A percentile compares a stretch with the other conserved stretches of the same genome.
Conservation (phyloP, 2,888 invertebrate species). For the Odontothrips loti region DNA sequence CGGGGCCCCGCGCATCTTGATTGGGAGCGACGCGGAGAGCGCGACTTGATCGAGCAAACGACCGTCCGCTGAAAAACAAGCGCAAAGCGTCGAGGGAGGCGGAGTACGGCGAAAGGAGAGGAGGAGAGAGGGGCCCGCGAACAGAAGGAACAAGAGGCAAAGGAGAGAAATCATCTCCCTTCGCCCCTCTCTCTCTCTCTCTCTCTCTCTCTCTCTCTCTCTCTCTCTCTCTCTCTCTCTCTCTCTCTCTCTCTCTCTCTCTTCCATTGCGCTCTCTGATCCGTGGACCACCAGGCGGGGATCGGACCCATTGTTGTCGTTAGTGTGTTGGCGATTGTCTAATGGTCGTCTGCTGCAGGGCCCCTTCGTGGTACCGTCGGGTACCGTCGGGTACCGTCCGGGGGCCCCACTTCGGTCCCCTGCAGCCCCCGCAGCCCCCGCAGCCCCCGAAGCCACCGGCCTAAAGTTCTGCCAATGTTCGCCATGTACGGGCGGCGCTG, state of each 20-base stretch:
- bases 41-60: constrained; percentile 22
- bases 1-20: neutral
- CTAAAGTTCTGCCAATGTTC: no score
- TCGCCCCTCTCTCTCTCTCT: neutral
- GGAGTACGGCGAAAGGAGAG: neutral
- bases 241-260: neutral
- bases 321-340: constrained; percentile 15
- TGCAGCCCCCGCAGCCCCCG: neutral
- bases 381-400: neutral
- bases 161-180: constrained; percentile 9
- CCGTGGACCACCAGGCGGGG: constrained; percentile 12
- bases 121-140: neutral
- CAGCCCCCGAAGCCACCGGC: no score
- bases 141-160: neutral
- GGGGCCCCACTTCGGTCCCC: neutral
- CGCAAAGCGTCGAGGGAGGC: neutral
- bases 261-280: neutral
- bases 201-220: neutral
- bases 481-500: no score
- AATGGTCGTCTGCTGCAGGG: constrained; percentile 6
- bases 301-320: constrained; percentile 7
- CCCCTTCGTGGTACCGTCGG: neutral
- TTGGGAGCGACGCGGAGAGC: neutral
- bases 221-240: neutral
- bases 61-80: constrained; percentile 19